Conservation (phyloP, 2,113 vertebrate species). For the Hymenochirus boettgeri region DNA sequence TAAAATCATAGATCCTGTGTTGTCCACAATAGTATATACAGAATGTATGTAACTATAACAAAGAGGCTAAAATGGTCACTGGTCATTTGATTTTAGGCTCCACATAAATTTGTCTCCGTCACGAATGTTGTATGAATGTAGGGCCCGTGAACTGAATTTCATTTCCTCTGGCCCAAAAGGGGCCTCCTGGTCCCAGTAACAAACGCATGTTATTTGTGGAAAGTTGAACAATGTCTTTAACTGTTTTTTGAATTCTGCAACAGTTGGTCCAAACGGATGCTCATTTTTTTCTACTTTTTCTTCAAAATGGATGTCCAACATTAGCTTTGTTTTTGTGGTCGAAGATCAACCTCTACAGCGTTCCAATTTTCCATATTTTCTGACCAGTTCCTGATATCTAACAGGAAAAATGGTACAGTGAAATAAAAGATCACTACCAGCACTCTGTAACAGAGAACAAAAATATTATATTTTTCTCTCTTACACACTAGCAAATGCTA, state of each 20-base stretch:
- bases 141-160: slow-evolving; percentile 77
- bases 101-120: slow-evolving; percentile 93
- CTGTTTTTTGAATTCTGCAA: slow-evolving; percentile 87
- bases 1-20: slow-evolving; percentile 44
- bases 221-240: slow-evolving; percentile 79
- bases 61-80: slow-evolving; percentile 47
- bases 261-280: slow-evolving; percentile 87
- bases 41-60: slow-evolving; percentile 24
- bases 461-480: too few species aligned
- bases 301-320: slow-evolving; percentile 86
- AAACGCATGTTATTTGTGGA: slow-evolving; percentile 77
- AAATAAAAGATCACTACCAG: too few species aligned
- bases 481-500: too few species aligned
- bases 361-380: slow-evolving; percentile 87
- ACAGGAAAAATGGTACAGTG: slow-evolving; percentile 14
- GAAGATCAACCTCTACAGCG: slow-evolving; percentile 93
- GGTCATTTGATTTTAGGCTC: slow-evolving; percentile 79
- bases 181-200: slow-evolving; percentile 84
- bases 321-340: slow-evolving; percentile 76
- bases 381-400: slow-evolving; percentile 87
- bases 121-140: slow-evolving; percentile 88
- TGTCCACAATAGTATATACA: neutral
- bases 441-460: too few species aligned
- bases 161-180: slow-evolving; percentile 86
- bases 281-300: slow-evolving; percentile 79